Percentiles rank a stretch among this genome's conserved stretches.
These are phyloP conservation scores for Bolinopsis microptera DNA, from an alignment of 37 sponge, comb jelly and placozoan species.

Conservation along the genomic window DNA sequence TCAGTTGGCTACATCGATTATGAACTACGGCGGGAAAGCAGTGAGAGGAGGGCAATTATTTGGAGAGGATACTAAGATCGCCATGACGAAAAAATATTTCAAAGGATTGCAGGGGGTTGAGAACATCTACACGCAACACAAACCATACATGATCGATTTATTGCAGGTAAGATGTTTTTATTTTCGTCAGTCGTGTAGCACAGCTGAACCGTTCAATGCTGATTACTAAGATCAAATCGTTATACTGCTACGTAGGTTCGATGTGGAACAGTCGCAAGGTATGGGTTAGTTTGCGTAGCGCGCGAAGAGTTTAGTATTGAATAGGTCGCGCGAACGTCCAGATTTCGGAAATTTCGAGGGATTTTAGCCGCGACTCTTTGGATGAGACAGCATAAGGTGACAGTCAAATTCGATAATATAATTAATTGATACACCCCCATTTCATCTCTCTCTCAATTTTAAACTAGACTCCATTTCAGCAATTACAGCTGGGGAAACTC, in stretches of 20 bases:
- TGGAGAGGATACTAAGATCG: conserved; percentile 71
- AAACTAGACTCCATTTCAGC: conserved; percentile 22
- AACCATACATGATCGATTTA: conserved; percentile 73
- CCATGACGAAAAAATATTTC: conserved; percentile 79
- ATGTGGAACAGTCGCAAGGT: background rate
- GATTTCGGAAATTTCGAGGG: too few species aligned
- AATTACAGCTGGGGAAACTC: background rate
- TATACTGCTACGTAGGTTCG: background rate
- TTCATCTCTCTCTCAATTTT: too few species aligned
- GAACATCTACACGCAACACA: conserved; percentile 96
- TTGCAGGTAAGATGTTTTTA: conserved; percentile 43
- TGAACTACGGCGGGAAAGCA: conserved; percentile 73
- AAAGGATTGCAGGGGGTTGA: conserved; percentile 89
- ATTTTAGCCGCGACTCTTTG: too few species aligned
- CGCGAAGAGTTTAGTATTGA: too few species aligned
- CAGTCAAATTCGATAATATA: too few species aligned
- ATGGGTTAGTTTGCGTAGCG: background rate
- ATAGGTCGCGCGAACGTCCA: too few species aligned
- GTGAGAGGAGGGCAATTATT: conserved; percentile 79
- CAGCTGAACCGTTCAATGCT: too few species aligned
- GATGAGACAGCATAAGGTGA: too few species aligned
- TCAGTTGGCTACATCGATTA: conserved; percentile 74
- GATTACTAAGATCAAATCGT: background rate
- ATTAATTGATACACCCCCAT: too few species aligned
- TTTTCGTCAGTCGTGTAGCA: too few species aligned